Conservation (phyloP, 2,888 invertebrate species). For the Orthosia incerta region DNA sequence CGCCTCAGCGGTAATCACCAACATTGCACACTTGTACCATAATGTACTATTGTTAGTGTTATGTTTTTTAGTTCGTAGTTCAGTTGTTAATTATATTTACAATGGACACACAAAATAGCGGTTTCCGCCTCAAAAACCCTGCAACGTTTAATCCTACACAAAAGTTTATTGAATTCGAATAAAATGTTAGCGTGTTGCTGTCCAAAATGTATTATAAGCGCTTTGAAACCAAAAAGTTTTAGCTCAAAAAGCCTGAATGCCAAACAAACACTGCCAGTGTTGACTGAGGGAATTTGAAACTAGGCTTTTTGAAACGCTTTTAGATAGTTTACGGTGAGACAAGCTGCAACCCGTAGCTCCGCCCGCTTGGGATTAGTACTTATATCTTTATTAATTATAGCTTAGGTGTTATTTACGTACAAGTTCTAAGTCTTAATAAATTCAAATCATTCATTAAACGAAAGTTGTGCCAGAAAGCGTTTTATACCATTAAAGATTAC, state of each 20-base stretch:
- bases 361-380: no score
- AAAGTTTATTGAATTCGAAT: constrained; percentile 38
- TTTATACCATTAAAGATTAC: no score
- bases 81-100: background rate
- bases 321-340: background rate
- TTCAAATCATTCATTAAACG: no score
- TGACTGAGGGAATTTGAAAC: constrained; percentile 45
- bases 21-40: no score
- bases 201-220: constrained; percentile 35
- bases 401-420: no score
- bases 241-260: constrained; percentile 31
- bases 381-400: no score
- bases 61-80: background rate
- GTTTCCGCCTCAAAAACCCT: background rate
- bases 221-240: constrained; percentile 45
- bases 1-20: no score
- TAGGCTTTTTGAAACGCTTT: constrained; percentile 23
- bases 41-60: no score
- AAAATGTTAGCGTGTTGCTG: constrained; percentile 32
- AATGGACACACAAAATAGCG: background rate
- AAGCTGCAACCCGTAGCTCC: no score
- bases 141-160: constrained; percentile 22
- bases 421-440: no score
- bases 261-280: constrained; percentile 38
- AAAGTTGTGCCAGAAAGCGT: no score